These are phyloP conservation scores for Terebella lapidaria DNA, from an alignment of 2,888 invertebrate species.

Conservation along the genomic window DNA sequence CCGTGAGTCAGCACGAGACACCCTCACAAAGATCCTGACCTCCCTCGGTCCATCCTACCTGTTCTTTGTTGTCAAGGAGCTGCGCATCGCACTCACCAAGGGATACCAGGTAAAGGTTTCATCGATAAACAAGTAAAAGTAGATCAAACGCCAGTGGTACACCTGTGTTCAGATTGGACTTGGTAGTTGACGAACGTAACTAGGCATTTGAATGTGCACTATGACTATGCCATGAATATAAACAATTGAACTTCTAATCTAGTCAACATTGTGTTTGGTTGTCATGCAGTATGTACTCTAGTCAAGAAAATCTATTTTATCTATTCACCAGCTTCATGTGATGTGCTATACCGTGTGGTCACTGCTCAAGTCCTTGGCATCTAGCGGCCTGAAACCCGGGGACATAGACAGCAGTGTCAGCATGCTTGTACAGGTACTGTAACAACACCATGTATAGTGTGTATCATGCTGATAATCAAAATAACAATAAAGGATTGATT, in stretches of 20 bases:
- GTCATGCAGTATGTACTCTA: no score
- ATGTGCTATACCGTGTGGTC: constrained; percentile 82
- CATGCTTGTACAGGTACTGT: constrained; percentile 63
- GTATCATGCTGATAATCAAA: no score
- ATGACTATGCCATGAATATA: no score
- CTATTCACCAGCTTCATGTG: constrained; percentile 68
- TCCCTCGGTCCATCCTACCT: constrained; percentile 80
- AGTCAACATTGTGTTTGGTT: no score
- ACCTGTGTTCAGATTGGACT: no score
- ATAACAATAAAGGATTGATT: no score
- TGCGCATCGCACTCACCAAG: constrained; percentile 72
- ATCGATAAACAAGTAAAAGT: no score
- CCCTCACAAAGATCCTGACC: constrained; percentile 84
- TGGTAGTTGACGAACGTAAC: no score
- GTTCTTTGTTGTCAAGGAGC: constrained; percentile 71
- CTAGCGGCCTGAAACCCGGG: constrained; percentile 58
- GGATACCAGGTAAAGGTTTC: constrained; percentile 69
- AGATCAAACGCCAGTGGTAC: no score
- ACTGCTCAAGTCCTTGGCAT: constrained; percentile 66
- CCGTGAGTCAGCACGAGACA: constrained; percentile 77
- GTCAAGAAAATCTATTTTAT: not conserved
- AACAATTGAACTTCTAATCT: no score
- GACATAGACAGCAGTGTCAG: constrained; percentile 76
- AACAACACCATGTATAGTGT: no score
- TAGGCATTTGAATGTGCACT: no score